Base-by-base conservation (phyloP, 2,113 vertebrate genomes). In the Miniopterus natalensis region DNA sequence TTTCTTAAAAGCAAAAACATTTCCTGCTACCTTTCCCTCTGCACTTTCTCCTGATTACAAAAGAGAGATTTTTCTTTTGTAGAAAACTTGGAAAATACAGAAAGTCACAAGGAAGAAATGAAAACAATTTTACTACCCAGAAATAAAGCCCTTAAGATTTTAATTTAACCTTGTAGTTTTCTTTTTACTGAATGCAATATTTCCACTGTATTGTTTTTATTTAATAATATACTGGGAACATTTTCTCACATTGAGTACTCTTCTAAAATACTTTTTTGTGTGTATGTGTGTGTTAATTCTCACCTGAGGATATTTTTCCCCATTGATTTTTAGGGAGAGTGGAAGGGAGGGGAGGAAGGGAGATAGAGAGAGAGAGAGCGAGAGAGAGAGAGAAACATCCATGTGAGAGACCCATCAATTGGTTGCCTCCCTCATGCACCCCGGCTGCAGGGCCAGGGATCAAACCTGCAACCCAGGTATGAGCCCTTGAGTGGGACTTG, bases 1-100 rank as follows among this genome's bases (percentile, higher is more conserved):
- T 94, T 95, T 95, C 87, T 91, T 53, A 91, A 94, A 86, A 96
- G 73, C 27, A 40, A 78, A 92, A 81, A 5, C 14, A 40, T 51
- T 14, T 45, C 21, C 84, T 81, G 36, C 17, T 10, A 36, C 31
- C 31, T 3, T 63, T 96, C 27, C 61, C 90, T n/a, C 42, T 89
- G 21, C 45, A 29, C 27, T 88, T 77, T 80, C 15, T 92, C 80
- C 11, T 90, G 66, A 83, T 92, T 95, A 90, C 66, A 63, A 59
- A 87, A 87, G 45, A 68, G 45, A 87, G 42, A 10, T 36, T 45
- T 31, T 80, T 57, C 55, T 86, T 65, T 70, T 11, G 13, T 63
- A 84, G 51, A 89, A 87, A 92, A 92, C 88, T 87, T 84, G 27
- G 47, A 81, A 95, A 95, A 85, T 84, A 25, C 2, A 87, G 59